phyloP scores from a whole-genome alignment of 2,113 vertebrate genomes.

The Pseudolaguvia tuberculata region DNA sequence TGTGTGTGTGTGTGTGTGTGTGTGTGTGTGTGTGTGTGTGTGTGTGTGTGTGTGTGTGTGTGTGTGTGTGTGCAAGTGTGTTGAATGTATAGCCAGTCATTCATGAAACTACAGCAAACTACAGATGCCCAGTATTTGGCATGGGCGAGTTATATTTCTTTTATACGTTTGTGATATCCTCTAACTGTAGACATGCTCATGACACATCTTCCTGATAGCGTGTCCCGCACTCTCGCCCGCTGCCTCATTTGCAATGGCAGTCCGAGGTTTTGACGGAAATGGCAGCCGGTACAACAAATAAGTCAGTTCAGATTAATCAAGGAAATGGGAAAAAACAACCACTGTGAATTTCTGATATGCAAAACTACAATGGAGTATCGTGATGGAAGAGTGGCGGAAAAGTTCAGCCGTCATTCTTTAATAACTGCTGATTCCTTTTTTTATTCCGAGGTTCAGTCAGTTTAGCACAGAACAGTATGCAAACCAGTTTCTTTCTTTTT shows the following conservation, averaged over 20 bases:
- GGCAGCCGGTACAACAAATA: slow-evolving; percentile 10
- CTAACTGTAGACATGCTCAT: slow-evolving; percentile 20
- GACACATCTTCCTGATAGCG: slow-evolving; percentile 37
- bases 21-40: slow-evolving; percentile 36
- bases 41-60: background rate
- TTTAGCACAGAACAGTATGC: background rate
- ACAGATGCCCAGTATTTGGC: slow-evolving; percentile 23
- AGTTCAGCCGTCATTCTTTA: slow-evolving; percentile 41
- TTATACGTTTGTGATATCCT: slow-evolving; percentile 3
- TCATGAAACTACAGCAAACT: slow-evolving; percentile 10
- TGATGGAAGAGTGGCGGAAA: slow-evolving; percentile 23
- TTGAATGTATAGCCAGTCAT: background rate
- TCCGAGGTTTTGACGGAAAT: slow-evolving; percentile 19
- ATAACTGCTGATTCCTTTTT: slow-evolving; percentile 31
- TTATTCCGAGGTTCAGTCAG: background rate
- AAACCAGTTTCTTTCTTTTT: background rate
- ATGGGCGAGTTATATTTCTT: slow-evolving; percentile 3
- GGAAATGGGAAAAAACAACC: slow-evolving; percentile 33
- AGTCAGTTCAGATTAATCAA: background rate
- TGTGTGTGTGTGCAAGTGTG: no score
- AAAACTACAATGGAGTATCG: slow-evolving; percentile 20
- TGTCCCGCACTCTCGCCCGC: background rate
- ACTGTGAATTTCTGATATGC: slow-evolving; percentile 39
- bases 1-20: background rate
- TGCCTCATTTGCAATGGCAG: slow-evolving; percentile 38